phyloP scores from a whole-genome alignment of 2,888 invertebrate species.

The Hydrotaea diabolus region DNA sequence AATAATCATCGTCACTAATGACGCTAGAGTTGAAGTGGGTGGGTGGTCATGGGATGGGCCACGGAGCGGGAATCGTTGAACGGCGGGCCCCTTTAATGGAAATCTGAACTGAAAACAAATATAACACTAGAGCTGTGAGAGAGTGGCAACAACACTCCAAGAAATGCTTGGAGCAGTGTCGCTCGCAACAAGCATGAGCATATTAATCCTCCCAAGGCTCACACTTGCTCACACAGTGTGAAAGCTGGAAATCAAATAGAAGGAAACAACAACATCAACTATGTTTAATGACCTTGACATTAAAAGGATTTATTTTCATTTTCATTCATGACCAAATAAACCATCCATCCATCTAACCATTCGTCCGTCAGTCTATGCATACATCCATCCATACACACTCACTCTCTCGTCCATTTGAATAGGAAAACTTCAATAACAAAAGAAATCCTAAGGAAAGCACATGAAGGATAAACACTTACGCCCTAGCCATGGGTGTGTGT shows the following conservation, averaged over 20 bases:
- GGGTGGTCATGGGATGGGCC: neutral
- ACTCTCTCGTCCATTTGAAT: neutral
- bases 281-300: constrained; percentile 57
- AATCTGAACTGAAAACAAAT: neutral
- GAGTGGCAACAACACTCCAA: neutral
- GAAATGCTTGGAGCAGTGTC: neutral
- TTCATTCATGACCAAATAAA: constrained; percentile 53
- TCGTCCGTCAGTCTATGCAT: neutral
- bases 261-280: neutral
- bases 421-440: constrained; percentile 12
- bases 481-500: no score
- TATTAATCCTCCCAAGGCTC: no score
- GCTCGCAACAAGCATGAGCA: no score
- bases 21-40: neutral
- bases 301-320: constrained; percentile 39
- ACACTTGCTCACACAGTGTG: neutral
- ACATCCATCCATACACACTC: neutral
- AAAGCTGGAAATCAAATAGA: neutral
- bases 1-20: no score
- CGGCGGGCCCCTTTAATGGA: neutral
- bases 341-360: neutral
- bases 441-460: neutral
- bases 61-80: neutral
- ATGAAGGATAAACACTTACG: neutral
- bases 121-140: neutral